These are phyloP conservation scores for Troides oblongomaculatus DNA, from an alignment of 2,888 invertebrate species.

Conservation along the genomic window DNA sequence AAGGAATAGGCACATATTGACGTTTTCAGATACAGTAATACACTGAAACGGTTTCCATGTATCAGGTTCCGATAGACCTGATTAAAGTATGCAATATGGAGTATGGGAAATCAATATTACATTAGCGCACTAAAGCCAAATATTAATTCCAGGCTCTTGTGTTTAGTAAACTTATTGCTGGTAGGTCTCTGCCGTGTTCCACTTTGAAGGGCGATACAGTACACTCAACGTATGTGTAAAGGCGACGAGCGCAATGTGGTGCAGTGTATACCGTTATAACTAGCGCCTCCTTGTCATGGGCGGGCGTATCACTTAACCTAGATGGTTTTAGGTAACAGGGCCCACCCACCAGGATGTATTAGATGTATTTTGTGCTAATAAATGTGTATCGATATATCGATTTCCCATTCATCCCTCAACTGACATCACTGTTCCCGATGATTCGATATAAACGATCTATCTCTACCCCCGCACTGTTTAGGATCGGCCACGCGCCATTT, in stretches of 20 bases:
- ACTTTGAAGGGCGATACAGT: no score
- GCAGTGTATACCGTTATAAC: background rate
- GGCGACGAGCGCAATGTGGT: background rate
- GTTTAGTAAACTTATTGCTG: background rate
- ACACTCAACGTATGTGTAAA: no score
- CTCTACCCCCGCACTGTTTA: constrained; percentile 5
- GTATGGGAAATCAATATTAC: background rate
- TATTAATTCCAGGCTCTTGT: background rate
- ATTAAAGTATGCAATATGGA: background rate
- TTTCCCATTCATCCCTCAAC: background rate
- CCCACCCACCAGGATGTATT: no score
- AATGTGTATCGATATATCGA: background rate
- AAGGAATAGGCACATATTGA: constrained; percentile 14
- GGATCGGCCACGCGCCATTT: constrained; percentile 12
- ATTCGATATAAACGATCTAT: constrained; percentile 9
- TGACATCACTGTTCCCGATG: background rate
- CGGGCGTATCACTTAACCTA: no score
- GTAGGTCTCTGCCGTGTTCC: no score
- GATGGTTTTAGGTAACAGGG: no score
- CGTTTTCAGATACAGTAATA: constrained; percentile 4
- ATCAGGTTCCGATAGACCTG: constrained; percentile 4
- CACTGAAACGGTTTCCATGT: background rate
- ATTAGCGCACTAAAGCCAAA: background rate
- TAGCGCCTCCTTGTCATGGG: no score
- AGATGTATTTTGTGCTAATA: no score